Evolutionary conservation across 64 coral and sea anemone species (phyloP).

Genomic region (Catalaphyllia jardinei): DNA sequence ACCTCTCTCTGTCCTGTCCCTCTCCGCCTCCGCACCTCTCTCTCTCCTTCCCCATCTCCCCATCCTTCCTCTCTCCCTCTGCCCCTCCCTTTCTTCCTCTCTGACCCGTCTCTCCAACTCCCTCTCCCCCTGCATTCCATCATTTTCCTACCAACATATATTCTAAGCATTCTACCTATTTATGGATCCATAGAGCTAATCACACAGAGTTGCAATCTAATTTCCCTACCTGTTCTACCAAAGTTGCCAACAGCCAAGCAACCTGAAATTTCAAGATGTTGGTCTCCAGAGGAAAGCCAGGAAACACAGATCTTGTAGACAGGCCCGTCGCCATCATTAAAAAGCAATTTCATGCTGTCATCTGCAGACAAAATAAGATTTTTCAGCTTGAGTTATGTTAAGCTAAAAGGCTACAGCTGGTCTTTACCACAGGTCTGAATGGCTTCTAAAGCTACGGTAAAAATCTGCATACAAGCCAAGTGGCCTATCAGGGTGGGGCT

Average conservation of each 20-base stretch:
- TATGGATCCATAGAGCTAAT: no score
- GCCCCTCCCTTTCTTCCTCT: neutral
- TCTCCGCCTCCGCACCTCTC: no score
- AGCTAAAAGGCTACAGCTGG: no score
- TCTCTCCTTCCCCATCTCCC: neutral
- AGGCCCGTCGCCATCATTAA: slow-evolving; percentile 66
- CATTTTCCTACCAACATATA: no score
- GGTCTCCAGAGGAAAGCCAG: slow-evolving; percentile 67
- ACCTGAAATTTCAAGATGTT: slow-evolving; percentile 86
- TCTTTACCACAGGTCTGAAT: no score
- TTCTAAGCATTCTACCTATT: no score
- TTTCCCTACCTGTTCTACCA: slow-evolving; percentile 79
- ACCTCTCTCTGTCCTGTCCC: neutral
- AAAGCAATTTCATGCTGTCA: slow-evolving; percentile 83
- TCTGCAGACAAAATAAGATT: slow-evolving; percentile 38
- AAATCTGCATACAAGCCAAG: no score
- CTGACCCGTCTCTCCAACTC: no score
- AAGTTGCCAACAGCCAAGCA: slow-evolving; percentile 89
- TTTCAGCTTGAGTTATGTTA: neutral
- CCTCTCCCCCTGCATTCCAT: neutral
- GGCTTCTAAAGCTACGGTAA: no score
- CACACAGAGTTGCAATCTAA: neutral
- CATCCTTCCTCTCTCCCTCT: no score
- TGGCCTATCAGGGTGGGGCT: no score
- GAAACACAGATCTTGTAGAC: slow-evolving; percentile 75